Conservation (phyloP, 2,797 vertebrate species). For the Clarias fuscus region DNA sequence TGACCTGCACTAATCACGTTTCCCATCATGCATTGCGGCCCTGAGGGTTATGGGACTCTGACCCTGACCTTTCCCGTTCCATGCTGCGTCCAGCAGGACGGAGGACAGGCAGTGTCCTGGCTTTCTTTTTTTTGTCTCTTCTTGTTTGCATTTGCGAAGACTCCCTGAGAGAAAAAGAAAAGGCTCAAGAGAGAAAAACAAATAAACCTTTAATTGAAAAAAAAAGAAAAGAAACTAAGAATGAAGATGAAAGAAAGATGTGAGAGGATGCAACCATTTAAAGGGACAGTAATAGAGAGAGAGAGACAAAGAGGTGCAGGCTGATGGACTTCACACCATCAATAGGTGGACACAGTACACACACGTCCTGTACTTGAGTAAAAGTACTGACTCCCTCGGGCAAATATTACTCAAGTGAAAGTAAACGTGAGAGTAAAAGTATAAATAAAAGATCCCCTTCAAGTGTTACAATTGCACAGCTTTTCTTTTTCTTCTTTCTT, state of each 20-base stretch:
- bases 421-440: too few relatives aligned
- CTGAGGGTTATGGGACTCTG: slow-evolving; percentile 40
- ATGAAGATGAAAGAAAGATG: background rate
- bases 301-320: background rate
- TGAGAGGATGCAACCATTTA: background rate
- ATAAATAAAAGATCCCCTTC: too few relatives aligned
- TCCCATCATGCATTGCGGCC: slow-evolving; percentile 58
- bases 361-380: too few relatives aligned
- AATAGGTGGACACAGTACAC: too few relatives aligned
- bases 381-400: too few relatives aligned
- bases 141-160: background rate
- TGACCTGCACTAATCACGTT: slow-evolving; percentile 51
- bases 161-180: background rate
- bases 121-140: background rate
- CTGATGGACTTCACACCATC: background rate
- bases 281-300: background rate
- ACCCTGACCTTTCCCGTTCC: slow-evolving; percentile 59
- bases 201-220: background rate
- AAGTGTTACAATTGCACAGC: too few relatives aligned
- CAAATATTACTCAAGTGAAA: too few relatives aligned
- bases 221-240: background rate
- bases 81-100: slow-evolving; percentile 63
- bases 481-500: slow-evolving; percentile 28
- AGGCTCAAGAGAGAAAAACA: background rate
- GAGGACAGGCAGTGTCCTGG: slow-evolving; percentile 32